These are phyloP conservation scores for Rousettus leschenaultii DNA, from an alignment of 2,113 vertebrate species.

Conservation along the genomic window DNA sequence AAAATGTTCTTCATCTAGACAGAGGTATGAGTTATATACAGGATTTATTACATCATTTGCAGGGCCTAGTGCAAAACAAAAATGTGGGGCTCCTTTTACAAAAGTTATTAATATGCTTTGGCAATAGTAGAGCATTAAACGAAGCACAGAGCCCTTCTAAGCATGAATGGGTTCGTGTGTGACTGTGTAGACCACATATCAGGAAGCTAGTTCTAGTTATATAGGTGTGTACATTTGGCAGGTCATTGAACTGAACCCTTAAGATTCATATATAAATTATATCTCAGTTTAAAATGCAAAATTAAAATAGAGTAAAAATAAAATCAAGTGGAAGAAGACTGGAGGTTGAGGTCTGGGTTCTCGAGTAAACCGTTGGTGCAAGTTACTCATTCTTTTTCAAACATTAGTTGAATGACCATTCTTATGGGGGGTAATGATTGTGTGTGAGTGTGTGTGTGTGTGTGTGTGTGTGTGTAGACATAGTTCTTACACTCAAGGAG, in stretches of 20 bases:
- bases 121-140: not conserved
- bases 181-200: not conserved
- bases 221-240: not conserved
- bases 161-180: accelerated
- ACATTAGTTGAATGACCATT: not conserved
- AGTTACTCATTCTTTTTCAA: not conserved
- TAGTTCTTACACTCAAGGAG: not conserved
- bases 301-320: not conserved
- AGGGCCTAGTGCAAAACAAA: not conserved
- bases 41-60: not conserved
- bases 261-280: not conserved
- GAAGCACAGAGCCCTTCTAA: not conserved
- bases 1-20: not conserved
- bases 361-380: not conserved
- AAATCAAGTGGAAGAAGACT: not conserved
- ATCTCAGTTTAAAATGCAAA: not conserved
- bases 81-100: not conserved
- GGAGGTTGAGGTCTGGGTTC: not conserved
- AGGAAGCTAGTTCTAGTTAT: not conserved
- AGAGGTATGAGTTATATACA: not conserved
- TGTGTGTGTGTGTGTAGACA: not conserved
- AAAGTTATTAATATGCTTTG: not conserved
- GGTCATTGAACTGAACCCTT: not conserved
- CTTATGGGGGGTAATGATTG: not conserved
- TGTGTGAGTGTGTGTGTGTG: no score